Conservation (phyloP, 1,140 invertebrate genomes). For the Potamilus streckersoni region DNA sequence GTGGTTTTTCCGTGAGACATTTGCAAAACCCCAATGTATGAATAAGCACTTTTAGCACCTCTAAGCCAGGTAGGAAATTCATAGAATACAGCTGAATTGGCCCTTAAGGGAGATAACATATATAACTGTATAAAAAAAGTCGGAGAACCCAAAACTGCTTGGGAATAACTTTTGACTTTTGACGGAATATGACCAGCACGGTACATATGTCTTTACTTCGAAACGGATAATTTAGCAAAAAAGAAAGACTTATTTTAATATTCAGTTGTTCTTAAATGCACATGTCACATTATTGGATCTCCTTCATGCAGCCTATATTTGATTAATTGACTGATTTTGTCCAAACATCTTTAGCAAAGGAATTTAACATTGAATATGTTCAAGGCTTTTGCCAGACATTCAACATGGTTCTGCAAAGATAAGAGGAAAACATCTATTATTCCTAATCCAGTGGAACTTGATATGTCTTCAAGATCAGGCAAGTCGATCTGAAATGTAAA, state of each 20-base stretch:
- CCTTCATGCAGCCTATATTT: not conserved
- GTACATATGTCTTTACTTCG: not conserved
- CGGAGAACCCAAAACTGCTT: not conserved
- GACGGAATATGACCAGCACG: not conserved
- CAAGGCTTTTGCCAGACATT: constrained; percentile 87
- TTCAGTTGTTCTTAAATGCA: not conserved
- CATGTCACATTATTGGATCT: not conserved
- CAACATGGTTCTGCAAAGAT: constrained; percentile 93
- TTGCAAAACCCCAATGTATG: too few relatives aligned
- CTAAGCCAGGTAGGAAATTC: too few relatives aligned
- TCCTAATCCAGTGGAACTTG: constrained; percentile 46
- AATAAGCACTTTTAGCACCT: too few relatives aligned
- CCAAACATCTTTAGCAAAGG: not conserved
- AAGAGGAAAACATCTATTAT: constrained; percentile 82
- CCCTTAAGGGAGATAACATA: too few relatives aligned
- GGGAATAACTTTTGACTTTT: too few relatives aligned
- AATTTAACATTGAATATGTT: constrained; percentile 86
- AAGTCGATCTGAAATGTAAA: constrained; percentile 35
- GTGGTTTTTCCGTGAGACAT: too few relatives aligned
- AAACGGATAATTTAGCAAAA: too few relatives aligned
- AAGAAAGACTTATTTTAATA: not conserved
- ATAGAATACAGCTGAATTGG: too few relatives aligned
- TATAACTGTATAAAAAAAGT: too few relatives aligned
- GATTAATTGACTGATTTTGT: too few relatives aligned
- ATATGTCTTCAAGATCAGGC: constrained; percentile 47